Evolutionary conservation across 2,888 invertebrate genomes (phyloP), one percentile per base, ranked within the genome.

Genomic region (Julus scandinavius): DNA sequence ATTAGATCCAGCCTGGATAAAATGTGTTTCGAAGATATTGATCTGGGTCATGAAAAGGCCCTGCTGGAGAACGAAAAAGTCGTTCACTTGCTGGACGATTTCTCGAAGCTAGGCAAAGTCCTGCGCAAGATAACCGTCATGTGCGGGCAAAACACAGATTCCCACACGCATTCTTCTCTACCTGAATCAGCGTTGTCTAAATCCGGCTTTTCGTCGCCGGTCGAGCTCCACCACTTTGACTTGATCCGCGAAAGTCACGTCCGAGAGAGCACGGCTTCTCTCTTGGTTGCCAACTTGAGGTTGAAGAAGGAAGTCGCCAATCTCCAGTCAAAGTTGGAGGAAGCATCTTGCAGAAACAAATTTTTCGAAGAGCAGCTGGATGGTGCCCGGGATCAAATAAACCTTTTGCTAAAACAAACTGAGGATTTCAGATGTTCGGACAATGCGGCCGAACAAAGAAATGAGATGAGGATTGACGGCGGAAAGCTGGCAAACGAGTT

Each of bases 301-400:
- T 83, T 90, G 54, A 54, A 83, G n/a, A 88, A 89, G 45, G 89
- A 89, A 88, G 88, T 85, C 58, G 86, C 84, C 45, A 87, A 89
- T 54, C 63, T 90, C 83, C 86, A 88, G 2, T 87, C 17, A 15
- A 88, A 89, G 7, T 83, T 89, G 50, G 89, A 89, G 29, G 88
- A 90, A 29, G 87, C 89, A 6, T 88, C 45, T n/a, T 50, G 38
- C 54, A 84, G 54, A 40, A 87, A 40, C 41, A 45, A 50, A 29
- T 54, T 80, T 58, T 63, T 88, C n/a, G 86, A 87, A 63, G 63
- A 63, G 63, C 63, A 63, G n/a, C 7, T 63, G n/a, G n/a, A 20
- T 20, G 63, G n/a, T 17, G 17, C 63, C 6, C n/a, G 20, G 6
- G 4, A 7, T 7, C 63, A 63, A 20, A 4, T n/a, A 17, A 17